Conservation (phyloP, 2,888 invertebrate genomes). For the Microctonus aethiopoides region DNA sequence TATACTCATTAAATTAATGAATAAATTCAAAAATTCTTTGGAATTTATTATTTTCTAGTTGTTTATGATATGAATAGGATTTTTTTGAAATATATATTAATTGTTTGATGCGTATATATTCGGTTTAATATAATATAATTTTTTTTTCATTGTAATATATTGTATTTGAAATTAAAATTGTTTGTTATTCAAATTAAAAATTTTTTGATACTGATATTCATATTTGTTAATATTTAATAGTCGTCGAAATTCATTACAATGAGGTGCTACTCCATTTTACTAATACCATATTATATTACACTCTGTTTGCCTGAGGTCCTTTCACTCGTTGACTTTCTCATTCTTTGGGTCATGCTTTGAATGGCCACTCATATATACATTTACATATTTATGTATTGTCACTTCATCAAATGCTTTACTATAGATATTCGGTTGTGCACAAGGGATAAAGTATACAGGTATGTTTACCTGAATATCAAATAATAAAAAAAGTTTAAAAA, state of each 20-base stretch:
- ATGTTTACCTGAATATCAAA: background rate
- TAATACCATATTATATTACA: background rate
- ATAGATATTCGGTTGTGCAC: background rate
- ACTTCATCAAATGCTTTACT: background rate
- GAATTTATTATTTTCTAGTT: too few relatives aligned
- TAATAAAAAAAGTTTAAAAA: background rate
- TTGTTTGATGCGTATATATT: too few relatives aligned
- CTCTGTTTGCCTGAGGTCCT: background rate
- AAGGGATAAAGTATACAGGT: background rate
- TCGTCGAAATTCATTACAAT: constrained; percentile 7
- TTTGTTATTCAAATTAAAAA: background rate
- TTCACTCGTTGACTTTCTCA: background rate
- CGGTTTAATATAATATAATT: too few relatives aligned
- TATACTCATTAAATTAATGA: too few relatives aligned
- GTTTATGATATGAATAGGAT: too few relatives aligned
- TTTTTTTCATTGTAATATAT: too few relatives aligned
- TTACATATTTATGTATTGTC: background rate
- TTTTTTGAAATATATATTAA: too few relatives aligned
- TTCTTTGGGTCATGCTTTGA: background rate
- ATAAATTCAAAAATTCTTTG: too few relatives aligned
- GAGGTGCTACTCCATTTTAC: background rate
- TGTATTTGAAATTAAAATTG: background rate
- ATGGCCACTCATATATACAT: background rate
- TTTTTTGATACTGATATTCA: background rate
- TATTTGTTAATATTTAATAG: background rate